Percentiles rank a stretch among this genome's conserved stretches.
phyloP scores from a whole-genome alignment of 2,113 vertebrate species.

The Xiphophorus maculatus region DNA sequence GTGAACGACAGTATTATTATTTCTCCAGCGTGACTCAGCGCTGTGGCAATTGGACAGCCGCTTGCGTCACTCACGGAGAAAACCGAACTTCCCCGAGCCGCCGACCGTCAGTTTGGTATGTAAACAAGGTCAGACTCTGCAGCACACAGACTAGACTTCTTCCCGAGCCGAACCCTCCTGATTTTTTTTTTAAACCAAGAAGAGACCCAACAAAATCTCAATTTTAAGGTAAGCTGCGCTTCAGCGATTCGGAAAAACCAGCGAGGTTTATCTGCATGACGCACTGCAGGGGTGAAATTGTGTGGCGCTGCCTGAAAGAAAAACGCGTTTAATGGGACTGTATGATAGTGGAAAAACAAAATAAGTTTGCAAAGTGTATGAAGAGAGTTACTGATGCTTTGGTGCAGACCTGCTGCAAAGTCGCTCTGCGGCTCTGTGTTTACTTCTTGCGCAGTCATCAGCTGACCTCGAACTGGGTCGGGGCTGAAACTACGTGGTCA shows the following conservation, averaged over 20 bases:
- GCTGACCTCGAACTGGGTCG: constrained; percentile 52
- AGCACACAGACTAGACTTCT: constrained; percentile 33
- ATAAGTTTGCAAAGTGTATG: neutral
- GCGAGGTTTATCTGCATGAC: neutral
- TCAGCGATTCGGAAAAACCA: neutral
- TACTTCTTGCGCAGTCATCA: constrained; percentile 60
- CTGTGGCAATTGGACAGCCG: neutral
- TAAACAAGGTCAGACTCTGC: constrained; percentile 82
- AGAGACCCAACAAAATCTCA: neutral
- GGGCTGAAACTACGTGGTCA: constrained; percentile 59
- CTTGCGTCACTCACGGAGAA: constrained; percentile 58
- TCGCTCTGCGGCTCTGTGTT: constrained; percentile 47
- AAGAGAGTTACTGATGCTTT: constrained; percentile 12
- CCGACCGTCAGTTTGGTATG: constrained; percentile 49
- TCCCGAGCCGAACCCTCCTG: no score
- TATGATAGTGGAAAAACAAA: neutral
- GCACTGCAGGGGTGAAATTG: neutral
- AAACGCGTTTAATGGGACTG: neutral
- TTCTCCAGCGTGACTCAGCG: neutral
- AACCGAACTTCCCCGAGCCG: constrained; percentile 61
- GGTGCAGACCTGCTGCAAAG: constrained; percentile 67
- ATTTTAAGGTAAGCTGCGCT: constrained; percentile 45
- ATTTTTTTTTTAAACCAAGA: neutral
- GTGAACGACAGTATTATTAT: neutral
- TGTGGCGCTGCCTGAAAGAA: neutral